Percentiles rank a stretch among this genome's conserved stretches.
These are phyloP conservation scores for Sardina pilchardus DNA, from an alignment of 2,113 vertebrate species.

Conservation along the genomic window DNA sequence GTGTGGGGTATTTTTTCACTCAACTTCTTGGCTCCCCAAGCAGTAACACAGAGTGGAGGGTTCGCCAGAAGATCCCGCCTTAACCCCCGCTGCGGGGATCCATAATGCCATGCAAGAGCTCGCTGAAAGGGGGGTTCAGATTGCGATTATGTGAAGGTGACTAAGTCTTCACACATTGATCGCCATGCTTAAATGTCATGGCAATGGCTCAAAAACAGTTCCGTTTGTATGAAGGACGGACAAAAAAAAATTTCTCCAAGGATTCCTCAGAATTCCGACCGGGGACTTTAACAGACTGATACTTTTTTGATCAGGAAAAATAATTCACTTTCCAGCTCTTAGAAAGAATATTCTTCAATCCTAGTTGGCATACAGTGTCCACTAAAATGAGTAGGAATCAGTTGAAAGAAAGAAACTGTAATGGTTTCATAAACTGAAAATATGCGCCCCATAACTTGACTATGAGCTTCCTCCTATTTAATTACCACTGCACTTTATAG, in stretches of 20 bases:
- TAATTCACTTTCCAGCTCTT: background rate
- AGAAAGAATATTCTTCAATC: background rate
- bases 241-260: background rate
- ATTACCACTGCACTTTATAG: background rate
- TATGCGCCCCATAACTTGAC: background rate
- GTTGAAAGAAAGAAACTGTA: background rate
- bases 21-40: conserved; percentile 58
- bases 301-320: background rate
- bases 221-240: background rate
- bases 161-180: conserved; percentile 32
- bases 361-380: background rate
- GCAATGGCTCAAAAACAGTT: background rate
- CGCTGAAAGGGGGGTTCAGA: conserved; percentile 48
- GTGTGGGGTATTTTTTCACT: conserved; percentile 68
- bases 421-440: background rate
- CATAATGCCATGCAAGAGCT: conserved; percentile 47
- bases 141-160: conserved; percentile 57
- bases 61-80: conserved; percentile 34
- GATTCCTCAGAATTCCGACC: background rate
- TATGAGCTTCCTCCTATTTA: background rate
- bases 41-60: background rate
- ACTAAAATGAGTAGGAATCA: background rate
- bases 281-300: background rate
- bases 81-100: conserved; percentile 36
- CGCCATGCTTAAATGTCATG: background rate